Percentiles rank a stretch among this genome's conserved stretches.
These are phyloP conservation scores for Hoplodrina blanda DNA, from an alignment of 2,888 invertebrate genomes.

Conservation along the genomic window DNA sequence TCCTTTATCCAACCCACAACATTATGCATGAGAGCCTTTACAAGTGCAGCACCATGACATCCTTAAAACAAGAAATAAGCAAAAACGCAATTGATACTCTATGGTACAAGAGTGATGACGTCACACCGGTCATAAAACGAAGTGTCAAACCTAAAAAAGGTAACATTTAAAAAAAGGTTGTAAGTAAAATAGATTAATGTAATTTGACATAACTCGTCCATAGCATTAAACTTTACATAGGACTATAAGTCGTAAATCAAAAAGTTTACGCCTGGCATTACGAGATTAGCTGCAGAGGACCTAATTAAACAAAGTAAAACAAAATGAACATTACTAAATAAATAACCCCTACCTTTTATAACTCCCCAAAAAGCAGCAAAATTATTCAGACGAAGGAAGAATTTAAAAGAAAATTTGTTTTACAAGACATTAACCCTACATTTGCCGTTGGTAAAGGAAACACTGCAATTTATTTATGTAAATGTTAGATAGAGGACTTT, in stretches of 20 bases:
- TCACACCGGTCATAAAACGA: no score
- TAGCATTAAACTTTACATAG: constrained; percentile 2
- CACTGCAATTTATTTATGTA: constrained; percentile 74
- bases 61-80: no score
- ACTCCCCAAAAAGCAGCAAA: constrained; percentile 33
- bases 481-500: constrained; percentile 55
- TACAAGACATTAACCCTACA: constrained; percentile 73
- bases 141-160: no score
- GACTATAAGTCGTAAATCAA: constrained; percentile 20
- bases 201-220: neutral
- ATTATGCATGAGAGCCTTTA: no score
- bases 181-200: neutral
- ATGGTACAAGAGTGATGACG: no score
- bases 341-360: constrained; percentile 53
- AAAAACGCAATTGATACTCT: no score
- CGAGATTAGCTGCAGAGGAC: constrained; percentile 44
- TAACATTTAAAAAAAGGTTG: neutral
- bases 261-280: constrained; percentile 22
- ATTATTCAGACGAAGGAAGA: constrained; percentile 57
- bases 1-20: no score
- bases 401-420: constrained; percentile 66
- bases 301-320: constrained; percentile 56
- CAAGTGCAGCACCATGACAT: no score
- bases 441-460: constrained; percentile 65
- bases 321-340: constrained; percentile 46